Conservation (phyloP, 1,140 invertebrate genomes). For the Caligus rogercresseyi region DNA sequence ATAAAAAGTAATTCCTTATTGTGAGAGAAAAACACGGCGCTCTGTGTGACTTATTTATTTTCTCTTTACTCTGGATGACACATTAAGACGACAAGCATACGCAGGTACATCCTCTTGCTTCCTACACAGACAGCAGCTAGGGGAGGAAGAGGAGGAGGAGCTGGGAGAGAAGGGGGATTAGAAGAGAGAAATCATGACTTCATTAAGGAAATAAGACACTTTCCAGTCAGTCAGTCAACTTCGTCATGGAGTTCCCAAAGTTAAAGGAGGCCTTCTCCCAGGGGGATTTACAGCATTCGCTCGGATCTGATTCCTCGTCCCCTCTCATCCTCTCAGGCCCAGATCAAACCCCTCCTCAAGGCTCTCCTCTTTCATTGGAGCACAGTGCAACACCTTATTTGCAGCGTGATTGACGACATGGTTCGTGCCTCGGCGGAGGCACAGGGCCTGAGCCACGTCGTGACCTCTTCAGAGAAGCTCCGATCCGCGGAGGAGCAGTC, state of each 20-base stretch:
- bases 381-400: neutral
- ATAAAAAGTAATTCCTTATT: no score
- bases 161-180: no score
- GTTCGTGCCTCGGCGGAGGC: constrained; percentile 7
- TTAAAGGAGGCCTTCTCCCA: neutral
- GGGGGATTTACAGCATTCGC: neutral
- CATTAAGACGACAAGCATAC: no score
- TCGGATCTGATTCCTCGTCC: neutral
- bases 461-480: constrained; percentile 8
- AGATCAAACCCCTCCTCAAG: neutral
- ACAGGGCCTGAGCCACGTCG: constrained; percentile 11
- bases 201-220: no score
- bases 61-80: no score
- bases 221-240: no score
- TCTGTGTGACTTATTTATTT: no score
- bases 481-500: constrained; percentile 8
- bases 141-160: no score
- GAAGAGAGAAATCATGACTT: no score
- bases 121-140: no score
- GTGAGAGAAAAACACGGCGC: no score
- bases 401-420: constrained; percentile 15
- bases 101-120: no score
- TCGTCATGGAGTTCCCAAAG: neutral
- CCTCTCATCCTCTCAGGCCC: neutral
- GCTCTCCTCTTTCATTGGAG: neutral